phyloP scores from a whole-genome alignment of 2,888 invertebrate species.

The Myopa testacea region DNA sequence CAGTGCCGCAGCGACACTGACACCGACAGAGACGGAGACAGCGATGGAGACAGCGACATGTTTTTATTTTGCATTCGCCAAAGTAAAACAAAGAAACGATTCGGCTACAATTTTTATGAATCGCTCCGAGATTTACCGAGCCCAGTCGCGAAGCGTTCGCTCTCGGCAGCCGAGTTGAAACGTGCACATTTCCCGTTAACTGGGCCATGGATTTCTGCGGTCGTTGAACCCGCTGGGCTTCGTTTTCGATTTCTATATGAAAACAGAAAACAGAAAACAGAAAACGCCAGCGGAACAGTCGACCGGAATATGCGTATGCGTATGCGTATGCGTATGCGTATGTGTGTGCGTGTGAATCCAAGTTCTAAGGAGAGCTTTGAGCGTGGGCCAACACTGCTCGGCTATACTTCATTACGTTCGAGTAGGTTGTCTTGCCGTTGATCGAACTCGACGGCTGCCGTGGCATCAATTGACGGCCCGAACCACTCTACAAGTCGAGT shows the following conservation, averaged over 20 bases:
- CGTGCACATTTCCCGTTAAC: constrained; percentile 48
- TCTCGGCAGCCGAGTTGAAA: constrained; percentile 7
- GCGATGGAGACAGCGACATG: neutral
- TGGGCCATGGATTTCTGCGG: constrained; percentile 68
- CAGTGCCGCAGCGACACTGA: too few species aligned
- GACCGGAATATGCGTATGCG: neutral
- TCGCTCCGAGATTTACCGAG: constrained; percentile 11
- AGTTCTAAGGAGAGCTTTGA: neutral
- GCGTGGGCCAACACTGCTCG: constrained; percentile 20
- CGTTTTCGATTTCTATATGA: constrained; percentile 33
- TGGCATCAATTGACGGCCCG: too few species aligned
- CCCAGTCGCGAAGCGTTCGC: neutral
- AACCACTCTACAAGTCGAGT: neutral
- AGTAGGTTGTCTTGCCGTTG: neutral
- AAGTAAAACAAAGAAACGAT: neutral
- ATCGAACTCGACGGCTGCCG: too few species aligned
- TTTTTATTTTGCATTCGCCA: neutral
- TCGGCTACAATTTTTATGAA: constrained; percentile 2
- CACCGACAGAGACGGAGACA: too few species aligned
- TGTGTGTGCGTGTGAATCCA: neutral
- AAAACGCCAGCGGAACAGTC: constrained; percentile 12
- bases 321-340: neutral
- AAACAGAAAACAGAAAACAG: constrained; percentile 31
- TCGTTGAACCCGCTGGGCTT: constrained; percentile 63
- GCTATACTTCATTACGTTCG: constrained; percentile 9